Percentiles rank a stretch among this genome's conserved stretches.
phyloP scores from a whole-genome alignment of 2,113 vertebrate genomes.

The Anolis sagrei region DNA sequence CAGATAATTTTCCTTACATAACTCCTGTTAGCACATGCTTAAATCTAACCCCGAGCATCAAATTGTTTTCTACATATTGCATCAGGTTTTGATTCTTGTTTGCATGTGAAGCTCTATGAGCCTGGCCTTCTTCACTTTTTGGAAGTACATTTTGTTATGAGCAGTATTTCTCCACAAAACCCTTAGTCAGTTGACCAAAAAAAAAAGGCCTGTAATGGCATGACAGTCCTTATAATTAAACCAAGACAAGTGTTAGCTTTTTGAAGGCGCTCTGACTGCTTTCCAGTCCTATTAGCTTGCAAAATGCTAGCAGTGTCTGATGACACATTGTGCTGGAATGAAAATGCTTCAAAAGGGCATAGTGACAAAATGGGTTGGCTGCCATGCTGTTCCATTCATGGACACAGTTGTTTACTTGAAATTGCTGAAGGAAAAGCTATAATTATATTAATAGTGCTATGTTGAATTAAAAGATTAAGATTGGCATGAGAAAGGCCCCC shows the following conservation, averaged over 20 bases:
- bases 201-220: slow-evolving; percentile 6
- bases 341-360: slow-evolving; percentile 29
- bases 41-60: neutral
- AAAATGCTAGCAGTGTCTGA: slow-evolving; percentile 40
- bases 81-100: slow-evolving; percentile 8
- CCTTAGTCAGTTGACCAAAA: slow-evolving; percentile 2
- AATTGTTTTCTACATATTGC: neutral
- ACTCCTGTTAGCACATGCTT: neutral
- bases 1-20: no score
- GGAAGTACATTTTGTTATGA: slow-evolving; percentile 9
- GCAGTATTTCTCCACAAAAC: neutral
- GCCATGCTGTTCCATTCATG: neutral
- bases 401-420: slow-evolving; percentile 45
- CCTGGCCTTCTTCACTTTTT: neutral
- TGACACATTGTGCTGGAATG: neutral
- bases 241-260: slow-evolving; percentile 26
- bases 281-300: neutral
- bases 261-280: slow-evolving; percentile 22
- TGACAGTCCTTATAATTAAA: slow-evolving; percentile 26
- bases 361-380: slow-evolving; percentile 1
- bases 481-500: neutral
- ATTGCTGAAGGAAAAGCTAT: neutral
- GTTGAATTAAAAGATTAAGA: slow-evolving; percentile 42
- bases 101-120: slow-evolving; percentile 6
- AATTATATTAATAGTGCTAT: neutral